Evolutionary conservation across 2,888 invertebrate genomes (phyloP).

Genomic region (Heliconius erato): DNA sequence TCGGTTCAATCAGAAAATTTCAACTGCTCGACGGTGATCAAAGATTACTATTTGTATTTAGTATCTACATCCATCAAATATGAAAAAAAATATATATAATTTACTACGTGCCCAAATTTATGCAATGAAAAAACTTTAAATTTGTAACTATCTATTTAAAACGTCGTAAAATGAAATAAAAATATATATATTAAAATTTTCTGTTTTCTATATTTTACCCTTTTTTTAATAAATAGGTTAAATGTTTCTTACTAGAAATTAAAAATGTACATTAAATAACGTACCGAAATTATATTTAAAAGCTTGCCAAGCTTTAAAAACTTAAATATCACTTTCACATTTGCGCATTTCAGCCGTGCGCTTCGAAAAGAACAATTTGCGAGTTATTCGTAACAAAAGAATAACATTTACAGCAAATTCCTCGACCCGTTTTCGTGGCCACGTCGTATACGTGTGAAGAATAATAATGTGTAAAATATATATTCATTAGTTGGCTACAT

Average conservation of each 20-base stretch:
- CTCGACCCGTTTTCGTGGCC: constrained; percentile 30
- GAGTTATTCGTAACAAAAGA: constrained; percentile 17
- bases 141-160: neutral
- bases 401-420: constrained; percentile 19
- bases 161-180: neutral
- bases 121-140: too few relatives aligned
- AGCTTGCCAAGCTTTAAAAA: neutral
- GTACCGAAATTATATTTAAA: constrained; percentile 2
- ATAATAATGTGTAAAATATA: constrained; percentile 34
- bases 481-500: neutral
- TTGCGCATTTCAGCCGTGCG: neutral
- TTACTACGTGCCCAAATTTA: too few relatives aligned
- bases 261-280: neutral
- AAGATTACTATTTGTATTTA: too few relatives aligned
- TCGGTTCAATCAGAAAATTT: too few relatives aligned
- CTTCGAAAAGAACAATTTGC: neutral
- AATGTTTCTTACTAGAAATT: neutral
- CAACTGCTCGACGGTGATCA: too few relatives aligned
- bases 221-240: neutral
- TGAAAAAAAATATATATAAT: too few relatives aligned
- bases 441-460: constrained; percentile 7
- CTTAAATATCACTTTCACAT: constrained; percentile 11
- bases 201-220: neutral
- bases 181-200: neutral
- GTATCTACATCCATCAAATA: too few relatives aligned